A percentile compares a stretch with the other conserved stretches of the same genome.
Conservation (phyloP, 2,888 invertebrate genomes). For the Disparrhopalites patrizii region DNA sequence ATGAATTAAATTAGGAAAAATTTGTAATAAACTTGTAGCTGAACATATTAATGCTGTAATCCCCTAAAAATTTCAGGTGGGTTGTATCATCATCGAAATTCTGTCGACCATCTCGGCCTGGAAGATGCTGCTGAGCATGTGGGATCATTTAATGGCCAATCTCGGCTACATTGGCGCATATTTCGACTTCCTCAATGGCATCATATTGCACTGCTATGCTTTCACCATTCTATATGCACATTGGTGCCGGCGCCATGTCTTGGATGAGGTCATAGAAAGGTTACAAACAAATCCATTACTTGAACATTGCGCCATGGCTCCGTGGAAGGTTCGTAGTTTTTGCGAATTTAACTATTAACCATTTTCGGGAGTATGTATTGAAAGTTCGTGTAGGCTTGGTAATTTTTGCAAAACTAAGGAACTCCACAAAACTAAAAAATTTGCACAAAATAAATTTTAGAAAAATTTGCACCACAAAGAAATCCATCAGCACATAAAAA, state of each 20-base stretch:
- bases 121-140: slow-evolving; percentile 9
- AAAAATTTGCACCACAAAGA: too few relatives aligned
- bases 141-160: background rate
- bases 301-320: background rate
- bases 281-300: background rate
- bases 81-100: background rate
- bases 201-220: slow-evolving; percentile 3
- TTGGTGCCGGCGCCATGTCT: background rate
- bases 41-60: too few relatives aligned
- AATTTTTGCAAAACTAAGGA: too few relatives aligned
- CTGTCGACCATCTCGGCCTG: slow-evolving; percentile 1
- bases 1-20: background rate
- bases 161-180: slow-evolving; percentile 13
- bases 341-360: too few relatives aligned
- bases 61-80: background rate
- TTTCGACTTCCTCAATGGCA: slow-evolving; percentile 19
- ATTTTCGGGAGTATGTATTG: too few relatives aligned
- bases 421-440: too few relatives aligned
- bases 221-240: slow-evolving; percentile 1
- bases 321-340: slow-evolving; percentile 8
- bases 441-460: background rate
- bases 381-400: too few relatives aligned
- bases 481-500: too few relatives aligned
- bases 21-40: background rate
- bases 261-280: background rate